Percentiles rank a stretch among this genome's conserved stretches.
phyloP scores from a whole-genome alignment of 2,888 invertebrate genomes.

The Catocala fraxini region DNA sequence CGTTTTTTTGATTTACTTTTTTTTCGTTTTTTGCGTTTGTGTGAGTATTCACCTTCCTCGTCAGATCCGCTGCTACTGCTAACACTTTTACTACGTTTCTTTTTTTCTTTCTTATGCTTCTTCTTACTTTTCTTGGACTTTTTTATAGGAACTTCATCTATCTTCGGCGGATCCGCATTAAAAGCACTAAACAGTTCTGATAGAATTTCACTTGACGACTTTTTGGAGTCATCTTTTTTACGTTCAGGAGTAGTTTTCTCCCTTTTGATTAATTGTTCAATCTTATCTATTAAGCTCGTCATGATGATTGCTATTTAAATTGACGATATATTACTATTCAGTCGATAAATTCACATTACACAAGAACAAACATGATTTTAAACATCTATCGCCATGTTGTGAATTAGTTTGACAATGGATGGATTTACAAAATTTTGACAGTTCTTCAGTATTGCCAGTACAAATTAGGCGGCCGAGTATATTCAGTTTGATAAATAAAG shows the following conservation, averaged over 20 bases:
- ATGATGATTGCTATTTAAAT: conserved; percentile 49
- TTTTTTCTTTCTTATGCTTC: conserved; percentile 89
- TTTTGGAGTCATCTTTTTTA: conserved; percentile 81
- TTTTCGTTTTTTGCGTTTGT: conserved; percentile 88
- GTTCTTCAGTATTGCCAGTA: too few species aligned
- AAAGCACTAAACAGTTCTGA: conserved; percentile 94
- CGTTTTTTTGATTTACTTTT: conserved; percentile 79
- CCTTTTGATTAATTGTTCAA: conserved; percentile 79
- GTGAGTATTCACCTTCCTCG: conserved; percentile 81
- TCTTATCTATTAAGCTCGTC: conserved; percentile 80
- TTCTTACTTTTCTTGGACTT: conserved; percentile 87
- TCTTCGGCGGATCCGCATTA: conserved; percentile 90
- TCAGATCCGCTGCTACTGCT: conserved; percentile 76
- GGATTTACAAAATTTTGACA: conserved; percentile 14
- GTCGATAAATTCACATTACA: conserved; percentile 17
- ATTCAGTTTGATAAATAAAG: too few species aligned
- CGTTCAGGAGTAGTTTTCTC: conserved; percentile 81
- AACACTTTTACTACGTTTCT: conserved; percentile 79
- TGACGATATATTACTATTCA: conserved; percentile 21
- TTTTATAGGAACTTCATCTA: conserved; percentile 74
- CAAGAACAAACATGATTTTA: conserved; percentile 10
- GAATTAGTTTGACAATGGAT: conserved; percentile 13
- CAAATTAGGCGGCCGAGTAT: too few species aligned
- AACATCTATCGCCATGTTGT: conserved; percentile 41
- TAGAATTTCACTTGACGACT: conserved; percentile 93